A percentile compares a stretch with the other conserved stretches of the same genome.
Evolutionary conservation across 2,888 invertebrate species (phyloP).

Genomic region (Mythimna albipuncta): DNA sequence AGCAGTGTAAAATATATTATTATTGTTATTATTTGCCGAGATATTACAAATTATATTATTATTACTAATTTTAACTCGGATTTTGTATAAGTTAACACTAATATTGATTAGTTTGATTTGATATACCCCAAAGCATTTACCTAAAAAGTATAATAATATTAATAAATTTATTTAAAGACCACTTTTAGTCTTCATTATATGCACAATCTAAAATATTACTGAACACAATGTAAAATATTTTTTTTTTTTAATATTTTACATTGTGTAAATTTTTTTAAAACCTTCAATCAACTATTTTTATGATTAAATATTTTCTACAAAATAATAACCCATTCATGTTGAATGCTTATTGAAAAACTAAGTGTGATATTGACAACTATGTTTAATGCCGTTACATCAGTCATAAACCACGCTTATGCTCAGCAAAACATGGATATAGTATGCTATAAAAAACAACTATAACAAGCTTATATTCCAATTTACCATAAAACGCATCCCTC

Average conservation of each 20-base stretch:
- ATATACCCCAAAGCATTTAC: not conserved
- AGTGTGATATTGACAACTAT: not conserved
- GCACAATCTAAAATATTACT: too few species aligned
- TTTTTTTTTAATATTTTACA: not conserved
- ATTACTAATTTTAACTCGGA: not conserved
- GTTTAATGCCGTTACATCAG: not conserved
- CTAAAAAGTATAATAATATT: not conserved
- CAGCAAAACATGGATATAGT: not conserved
- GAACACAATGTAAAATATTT: too few species aligned
- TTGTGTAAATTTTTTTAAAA: not conserved
- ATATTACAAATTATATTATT: not conserved
- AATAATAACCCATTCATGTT: not conserved
- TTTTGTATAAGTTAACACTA: not conserved
- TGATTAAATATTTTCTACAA: not conserved
- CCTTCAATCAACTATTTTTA: not conserved
- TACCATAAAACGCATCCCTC: constrained; percentile 21
- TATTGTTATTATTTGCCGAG: not conserved
- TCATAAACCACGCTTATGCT: not conserved
- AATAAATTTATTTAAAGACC: too few species aligned
- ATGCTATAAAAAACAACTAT: constrained; percentile 3
- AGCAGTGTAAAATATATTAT: too few species aligned
- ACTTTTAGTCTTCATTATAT: too few species aligned
- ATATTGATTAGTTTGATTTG: not conserved
- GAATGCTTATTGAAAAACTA: not conserved
- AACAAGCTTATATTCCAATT: constrained; percentile 14